phyloP scores from a whole-genome alignment of 2,797 vertebrate genomes.

The Cynodonichthys magdalenae region DNA sequence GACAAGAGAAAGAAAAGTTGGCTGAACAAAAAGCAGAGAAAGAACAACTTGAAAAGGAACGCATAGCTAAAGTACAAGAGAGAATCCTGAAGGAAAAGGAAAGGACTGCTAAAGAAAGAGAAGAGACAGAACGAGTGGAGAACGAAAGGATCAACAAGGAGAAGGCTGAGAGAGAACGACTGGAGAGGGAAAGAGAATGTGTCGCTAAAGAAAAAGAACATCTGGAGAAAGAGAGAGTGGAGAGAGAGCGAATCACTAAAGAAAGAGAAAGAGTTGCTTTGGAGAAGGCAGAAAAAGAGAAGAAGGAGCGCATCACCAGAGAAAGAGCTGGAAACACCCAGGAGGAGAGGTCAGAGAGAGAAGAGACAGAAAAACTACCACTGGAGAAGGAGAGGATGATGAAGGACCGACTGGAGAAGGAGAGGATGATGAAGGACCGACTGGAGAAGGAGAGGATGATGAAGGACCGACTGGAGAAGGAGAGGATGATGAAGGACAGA shows the following conservation, averaged over 20 bases:
- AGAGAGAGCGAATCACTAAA: neutral
- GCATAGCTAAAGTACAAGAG: neutral
- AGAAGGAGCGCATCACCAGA: neutral
- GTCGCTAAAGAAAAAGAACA: neutral
- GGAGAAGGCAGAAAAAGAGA: constrained; percentile 13
- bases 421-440: neutral
- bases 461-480: neutral
- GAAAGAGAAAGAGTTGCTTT: neutral
- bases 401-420: neutral
- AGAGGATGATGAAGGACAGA: neutral
- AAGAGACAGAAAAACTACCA: neutral
- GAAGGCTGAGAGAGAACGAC: rapidly evolving
- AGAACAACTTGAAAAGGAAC: constrained; percentile 1
- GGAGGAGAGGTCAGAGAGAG: constrained; percentile 19
- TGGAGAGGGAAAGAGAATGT: rapidly evolving
- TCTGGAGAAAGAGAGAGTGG: constrained; percentile 1
- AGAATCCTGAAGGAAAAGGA: neutral
- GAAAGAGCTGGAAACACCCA: constrained; percentile 1
- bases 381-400: neutral
- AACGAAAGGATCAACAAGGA: neutral
- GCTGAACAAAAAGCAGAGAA: constrained; percentile 36
- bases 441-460: neutral
- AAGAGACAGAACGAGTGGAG: constrained; percentile 2
- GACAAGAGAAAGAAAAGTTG: constrained; percentile 28
- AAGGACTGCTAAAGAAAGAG: neutral